These are phyloP conservation scores for Tinea semifulvella DNA, from an alignment of 2,888 invertebrate species.

Conservation along the genomic window DNA sequence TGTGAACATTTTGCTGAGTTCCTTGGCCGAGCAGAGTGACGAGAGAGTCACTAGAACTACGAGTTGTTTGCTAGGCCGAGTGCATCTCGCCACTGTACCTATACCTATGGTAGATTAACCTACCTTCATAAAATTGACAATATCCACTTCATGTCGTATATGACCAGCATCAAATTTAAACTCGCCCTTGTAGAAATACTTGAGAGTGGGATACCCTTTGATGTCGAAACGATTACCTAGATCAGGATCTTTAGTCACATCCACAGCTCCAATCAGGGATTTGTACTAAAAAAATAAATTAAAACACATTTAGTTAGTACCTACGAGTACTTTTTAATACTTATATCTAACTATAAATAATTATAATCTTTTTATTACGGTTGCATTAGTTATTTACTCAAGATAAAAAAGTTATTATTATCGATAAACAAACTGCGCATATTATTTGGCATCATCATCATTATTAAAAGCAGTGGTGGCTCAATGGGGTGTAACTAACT, in stretches of 20 bases:
- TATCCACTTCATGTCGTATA: conserved; percentile 78
- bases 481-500: too few relatives aligned
- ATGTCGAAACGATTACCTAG: conserved; percentile 76
- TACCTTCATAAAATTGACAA: conserved; percentile 82
- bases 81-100: background rate
- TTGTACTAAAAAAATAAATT: conserved; percentile 52
- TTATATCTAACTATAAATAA: too few relatives aligned
- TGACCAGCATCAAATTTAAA: conserved; percentile 82
- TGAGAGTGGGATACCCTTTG: conserved; percentile 82
- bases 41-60: too few relatives aligned
- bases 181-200: conserved; percentile 81
- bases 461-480: too few relatives aligned
- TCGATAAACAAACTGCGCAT: too few relatives aligned
- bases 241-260: conserved; percentile 79
- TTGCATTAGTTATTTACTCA: too few relatives aligned
- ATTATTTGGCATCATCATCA: too few relatives aligned
- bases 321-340: background rate
- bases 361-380: background rate
- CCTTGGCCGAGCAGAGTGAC: too few relatives aligned
- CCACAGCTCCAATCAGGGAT: conserved; percentile 83
- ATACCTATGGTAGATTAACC: conserved; percentile 11
- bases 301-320: background rate
- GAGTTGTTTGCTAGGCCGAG: too few relatives aligned
- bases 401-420: too few relatives aligned
- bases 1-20: too few relatives aligned